Base-by-base conservation (phyloP, 2,797 vertebrate genomes). In the Phalanger gymnotis region DNA sequence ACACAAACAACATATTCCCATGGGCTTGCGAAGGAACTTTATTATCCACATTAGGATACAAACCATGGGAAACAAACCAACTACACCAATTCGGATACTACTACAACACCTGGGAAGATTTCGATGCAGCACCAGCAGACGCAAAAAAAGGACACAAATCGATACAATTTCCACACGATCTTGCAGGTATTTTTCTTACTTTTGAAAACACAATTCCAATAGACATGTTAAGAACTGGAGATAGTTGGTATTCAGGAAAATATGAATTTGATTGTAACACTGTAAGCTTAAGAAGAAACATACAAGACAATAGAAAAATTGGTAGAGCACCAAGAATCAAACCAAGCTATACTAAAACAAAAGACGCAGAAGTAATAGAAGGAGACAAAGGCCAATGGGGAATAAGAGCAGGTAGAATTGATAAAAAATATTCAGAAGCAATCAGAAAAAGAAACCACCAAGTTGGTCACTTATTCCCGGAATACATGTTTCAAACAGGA, bases 11-110 rank as follows among this genome's bases (percentile, higher is more conserved):
- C 34, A n/a, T 73, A 4, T 73, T 73, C 34, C 34, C 31, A 61
- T n/a, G 61, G 34, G 3, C 0, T 0, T 73, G 2, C 5, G 14
- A 73, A 19, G 34, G 13, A 3, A 4, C 12, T 1, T 13, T 61
- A n/a, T 4, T 61, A 61, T 5, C 9, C 4, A 58, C 30, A 61
- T 16, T 61, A 34, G 30, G 31, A 34, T 61, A 61, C 31, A 61
- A n/a, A 73, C 34, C 61, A 73, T 73, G 34, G 34, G 34, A 73
- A 73, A 73, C 61, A 4, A 66, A n/a, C 14, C 13, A 19, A 73
- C 16, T 73, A 66, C 12, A 66, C 3, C 34, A 73, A 73, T 73
- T 5, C 19, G 34, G 58, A 34, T 34, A 61, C 5, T 34, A 61
- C 31, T 61, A 4, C 12, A 61, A 61, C 31, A 14, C 0, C 56